Base-by-base conservation (phyloP, 2,888 invertebrate genomes). In the Lapara coniferarum region DNA sequence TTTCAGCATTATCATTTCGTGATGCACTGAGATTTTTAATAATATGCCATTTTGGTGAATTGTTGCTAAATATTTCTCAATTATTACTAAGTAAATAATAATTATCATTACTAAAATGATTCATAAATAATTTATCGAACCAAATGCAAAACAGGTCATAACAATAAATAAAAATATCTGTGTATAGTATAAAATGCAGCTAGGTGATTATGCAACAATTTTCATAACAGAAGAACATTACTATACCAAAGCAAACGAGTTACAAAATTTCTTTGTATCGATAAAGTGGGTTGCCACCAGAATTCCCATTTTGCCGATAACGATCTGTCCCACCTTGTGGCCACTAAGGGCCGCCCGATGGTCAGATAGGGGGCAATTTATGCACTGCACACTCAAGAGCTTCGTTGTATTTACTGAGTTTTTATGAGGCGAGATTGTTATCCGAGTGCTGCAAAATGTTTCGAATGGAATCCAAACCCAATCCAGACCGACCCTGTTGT, bases 341-440 rank as follows among this genome's bases (percentile, higher is more conserved):
- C 90, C 87, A 91, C 91, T 92, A 92, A 79, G 85, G 91, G 92
- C 89, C 92, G 90, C 86, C 86, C 89, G 91, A 91, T 91, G 88
- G 88, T 77, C 86, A 88, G 90, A 92, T 92, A 91, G 83, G 82
- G 82, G 83, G 81, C 89, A 89, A 92, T 91, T 92, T 91, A 90
- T 91, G 88, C 90, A 90, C 86, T 89, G 88, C 87, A 89, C 86
- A 89, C 88, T 90, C 87, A 86, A 89, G 85, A 82, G 79, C 76
- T 84, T 78, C 81, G 80, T 80, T 84, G 84, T 90, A 86, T 89
- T 90, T 88, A 89, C 86, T 86, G 87, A 84, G 82, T 87, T 88
- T 85, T 88, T 89, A 87, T 83, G 86, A 85, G 80, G 75, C 73
- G 66, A 84, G 88, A 89, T 90, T 76, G 77, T 87, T 89, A 89